Conservation (phyloP, 1,140 invertebrate species). For the Macrostomum lignano region DNA sequence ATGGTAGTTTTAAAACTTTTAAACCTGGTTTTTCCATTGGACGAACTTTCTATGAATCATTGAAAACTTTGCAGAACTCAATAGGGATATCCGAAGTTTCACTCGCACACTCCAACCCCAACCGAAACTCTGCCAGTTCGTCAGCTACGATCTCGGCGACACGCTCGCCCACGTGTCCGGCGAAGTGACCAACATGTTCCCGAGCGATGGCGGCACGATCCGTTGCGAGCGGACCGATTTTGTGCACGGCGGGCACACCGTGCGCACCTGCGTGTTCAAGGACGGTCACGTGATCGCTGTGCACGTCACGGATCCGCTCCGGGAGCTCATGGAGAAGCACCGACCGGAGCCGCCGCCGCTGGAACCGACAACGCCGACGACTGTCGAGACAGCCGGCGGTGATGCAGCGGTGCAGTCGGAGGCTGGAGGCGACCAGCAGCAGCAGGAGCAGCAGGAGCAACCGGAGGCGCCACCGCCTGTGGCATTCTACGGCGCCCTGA, state of each 20-base stretch:
- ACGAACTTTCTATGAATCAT: too few relatives aligned
- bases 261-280: conserved; percentile 17
- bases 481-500: conserved; percentile 20
- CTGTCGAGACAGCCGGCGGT: too few relatives aligned
- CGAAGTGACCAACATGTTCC: conserved; percentile 19
- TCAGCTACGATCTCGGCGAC: conserved; percentile 23
- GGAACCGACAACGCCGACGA: too few relatives aligned
- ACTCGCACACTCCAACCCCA: too few relatives aligned
- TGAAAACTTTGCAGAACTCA: too few relatives aligned
- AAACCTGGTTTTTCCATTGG: too few relatives aligned
- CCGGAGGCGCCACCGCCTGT: conserved; percentile 9
- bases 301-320: conserved; percentile 20
- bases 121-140: too few relatives aligned
- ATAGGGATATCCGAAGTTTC: too few relatives aligned
- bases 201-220: conserved; percentile 21
- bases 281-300: conserved; percentile 22
- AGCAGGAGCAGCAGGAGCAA: background rate
- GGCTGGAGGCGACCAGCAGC: background rate
- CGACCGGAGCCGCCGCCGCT: too few relatives aligned
- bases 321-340: too few relatives aligned
- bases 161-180: conserved; percentile 19
- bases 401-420: too few relatives aligned
- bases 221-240: conserved; percentile 18
- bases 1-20: too few relatives aligned
- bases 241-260: conserved; percentile 14